A percentile compares a stretch with the other conserved stretches of the same genome.
Evolutionary conservation across 2,797 vertebrate species (phyloP).

Genomic region (Bovichtus variegatus): DNA sequence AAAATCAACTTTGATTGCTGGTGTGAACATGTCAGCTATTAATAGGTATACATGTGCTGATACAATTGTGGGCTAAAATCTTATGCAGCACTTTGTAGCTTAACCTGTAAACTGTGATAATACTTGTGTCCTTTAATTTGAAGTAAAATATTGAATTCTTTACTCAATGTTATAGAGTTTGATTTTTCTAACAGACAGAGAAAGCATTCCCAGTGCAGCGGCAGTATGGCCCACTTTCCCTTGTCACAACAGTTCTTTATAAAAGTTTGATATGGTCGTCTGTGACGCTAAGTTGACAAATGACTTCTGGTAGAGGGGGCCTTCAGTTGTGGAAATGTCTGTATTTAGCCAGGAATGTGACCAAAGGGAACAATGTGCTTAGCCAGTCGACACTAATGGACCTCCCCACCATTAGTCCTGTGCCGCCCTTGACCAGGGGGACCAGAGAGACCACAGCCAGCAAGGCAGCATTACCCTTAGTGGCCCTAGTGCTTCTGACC

Average conservation of each 20-base stretch:
- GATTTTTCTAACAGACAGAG: conserved; percentile 3
- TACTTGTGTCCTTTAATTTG: neutral
- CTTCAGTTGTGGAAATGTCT: conserved; percentile 75
- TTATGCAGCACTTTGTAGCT: neutral
- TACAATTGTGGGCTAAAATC: conserved; percentile 2
- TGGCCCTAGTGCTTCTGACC: conserved; percentile 37
- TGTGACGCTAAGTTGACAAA: conserved; percentile 66
- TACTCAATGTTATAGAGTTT: neutral
- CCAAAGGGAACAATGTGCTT: conserved; percentile 82
- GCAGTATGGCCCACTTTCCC: conserved; percentile 21
- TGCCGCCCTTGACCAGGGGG: conserved; percentile 76
- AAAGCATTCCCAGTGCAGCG: neutral
- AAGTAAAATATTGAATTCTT: neutral
- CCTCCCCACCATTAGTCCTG: conserved; percentile 78
- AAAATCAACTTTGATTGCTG: conserved; percentile 33
- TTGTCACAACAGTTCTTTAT: conserved; percentile 32
- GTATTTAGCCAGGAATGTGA: conserved; percentile 83
- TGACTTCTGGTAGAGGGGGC: conserved; percentile 68
- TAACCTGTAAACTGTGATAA: neutral
- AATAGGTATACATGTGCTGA: neutral
- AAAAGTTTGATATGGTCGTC: conserved; percentile 51
- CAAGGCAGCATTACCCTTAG: conserved; percentile 64
- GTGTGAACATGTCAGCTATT: conserved; percentile 33
- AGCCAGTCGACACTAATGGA: conserved; percentile 82
- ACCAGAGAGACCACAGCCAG: conserved; percentile 60